These are phyloP conservation scores for Panorpa germanica DNA, from an alignment of 2,888 invertebrate species.

Conservation along the genomic window DNA sequence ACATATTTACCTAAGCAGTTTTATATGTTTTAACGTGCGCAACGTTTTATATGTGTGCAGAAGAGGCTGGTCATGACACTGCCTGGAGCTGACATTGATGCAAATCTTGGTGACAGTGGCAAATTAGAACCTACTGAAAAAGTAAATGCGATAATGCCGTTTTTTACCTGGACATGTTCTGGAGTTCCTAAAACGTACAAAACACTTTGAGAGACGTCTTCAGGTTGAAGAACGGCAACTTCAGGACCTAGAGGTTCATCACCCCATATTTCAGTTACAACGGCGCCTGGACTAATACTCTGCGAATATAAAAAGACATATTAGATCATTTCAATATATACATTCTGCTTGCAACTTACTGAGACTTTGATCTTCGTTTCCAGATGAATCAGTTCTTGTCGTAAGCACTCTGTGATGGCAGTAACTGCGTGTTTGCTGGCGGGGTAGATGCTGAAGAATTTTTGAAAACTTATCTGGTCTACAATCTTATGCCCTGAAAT, in stretches of 20 bases:
- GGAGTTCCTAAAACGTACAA: conserved; percentile 40
- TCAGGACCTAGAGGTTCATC: too few relatives aligned
- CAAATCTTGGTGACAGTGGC: too few relatives aligned
- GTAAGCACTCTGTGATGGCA: conserved; percentile 33
- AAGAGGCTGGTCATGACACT: too few relatives aligned
- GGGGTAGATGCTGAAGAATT: conserved; percentile 30
- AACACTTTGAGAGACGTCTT: conserved; percentile 41
- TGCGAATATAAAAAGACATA: too few relatives aligned
- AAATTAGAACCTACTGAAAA: too few relatives aligned
- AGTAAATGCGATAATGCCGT: too few relatives aligned
- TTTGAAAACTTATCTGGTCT: conserved; percentile 9
- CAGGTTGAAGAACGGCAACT: conserved; percentile 25
- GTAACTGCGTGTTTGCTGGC: conserved; percentile 36
- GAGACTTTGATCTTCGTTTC: conserved; percentile 22
- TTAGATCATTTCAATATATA: too few relatives aligned
- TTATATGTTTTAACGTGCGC: too few relatives aligned
- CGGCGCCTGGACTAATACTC: conserved; percentile 44
- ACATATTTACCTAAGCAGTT: too few relatives aligned
- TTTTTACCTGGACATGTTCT: conserved; percentile 34
- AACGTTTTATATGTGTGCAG: too few relatives aligned
- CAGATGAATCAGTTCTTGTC: conserved; percentile 29
- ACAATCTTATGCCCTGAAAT: conserved; percentile 23
- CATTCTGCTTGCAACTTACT: conserved; percentile 16
- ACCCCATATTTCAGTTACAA: conserved; percentile 30
- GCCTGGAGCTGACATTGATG: too few relatives aligned